phyloP scores from a whole-genome alignment of 1,140 invertebrate species.

The Drosophila gunungcola region DNA sequence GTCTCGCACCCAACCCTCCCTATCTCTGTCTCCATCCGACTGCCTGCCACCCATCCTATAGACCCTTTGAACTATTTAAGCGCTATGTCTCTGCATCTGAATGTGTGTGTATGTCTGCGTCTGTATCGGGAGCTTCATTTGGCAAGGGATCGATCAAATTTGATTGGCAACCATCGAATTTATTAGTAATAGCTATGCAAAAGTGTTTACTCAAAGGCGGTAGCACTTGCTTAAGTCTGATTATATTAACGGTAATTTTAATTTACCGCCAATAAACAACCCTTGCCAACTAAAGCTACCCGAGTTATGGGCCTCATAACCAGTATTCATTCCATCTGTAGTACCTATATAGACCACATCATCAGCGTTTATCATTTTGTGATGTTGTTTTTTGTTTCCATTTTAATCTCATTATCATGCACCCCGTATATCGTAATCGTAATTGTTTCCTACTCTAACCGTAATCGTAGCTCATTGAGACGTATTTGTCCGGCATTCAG shows the following conservation, averaged over 20 bases:
- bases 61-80: slow-evolving; percentile 10
- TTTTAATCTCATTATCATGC: slow-evolving; percentile 7
- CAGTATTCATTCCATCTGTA: slow-evolving; percentile 13
- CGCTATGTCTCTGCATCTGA: slow-evolving; percentile 41
- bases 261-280: too few relatives aligned
- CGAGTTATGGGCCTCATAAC: slow-evolving; percentile 1
- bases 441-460: slow-evolving; percentile 30
- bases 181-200: too few relatives aligned
- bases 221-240: too few relatives aligned
- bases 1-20: slow-evolving; percentile 13
- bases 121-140: slow-evolving; percentile 5
- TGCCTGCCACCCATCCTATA: slow-evolving; percentile 20
- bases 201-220: too few relatives aligned
- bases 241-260: too few relatives aligned
- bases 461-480: slow-evolving; percentile 50
- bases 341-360: neutral
- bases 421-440: slow-evolving; percentile 28
- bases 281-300: slow-evolving; percentile 12
- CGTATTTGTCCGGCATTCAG: slow-evolving; percentile 22
- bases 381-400: slow-evolving; percentile 26
- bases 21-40: slow-evolving; percentile 11
- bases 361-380: slow-evolving; percentile 10
- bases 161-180: neutral
- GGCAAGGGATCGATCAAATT: slow-evolving; percentile 3
- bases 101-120: slow-evolving; percentile 45